phyloP scores from a whole-genome alignment of 2,797 vertebrate species.

The Aratinga solstitialis region DNA sequence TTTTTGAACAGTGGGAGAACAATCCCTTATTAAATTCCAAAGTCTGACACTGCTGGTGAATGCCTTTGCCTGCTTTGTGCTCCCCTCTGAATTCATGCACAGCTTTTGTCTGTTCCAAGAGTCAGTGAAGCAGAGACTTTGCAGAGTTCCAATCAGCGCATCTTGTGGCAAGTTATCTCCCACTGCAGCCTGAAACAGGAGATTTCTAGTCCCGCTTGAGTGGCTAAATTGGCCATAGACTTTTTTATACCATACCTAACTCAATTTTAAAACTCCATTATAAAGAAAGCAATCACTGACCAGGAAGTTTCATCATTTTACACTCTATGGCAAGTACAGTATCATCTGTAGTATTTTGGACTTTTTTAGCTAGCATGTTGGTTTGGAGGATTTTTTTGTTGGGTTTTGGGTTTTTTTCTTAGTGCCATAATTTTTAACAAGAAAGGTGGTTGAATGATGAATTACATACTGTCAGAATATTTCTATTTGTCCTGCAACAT shows the following conservation, averaged over 20 bases:
- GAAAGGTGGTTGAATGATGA: neutral
- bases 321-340: neutral
- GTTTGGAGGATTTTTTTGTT: neutral
- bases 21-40: conserved; percentile 12
- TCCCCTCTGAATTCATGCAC: neutral
- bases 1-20: conserved; percentile 27
- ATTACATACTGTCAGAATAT: neutral
- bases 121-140: conserved; percentile 36
- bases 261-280: neutral
- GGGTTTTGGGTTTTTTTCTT: neutral
- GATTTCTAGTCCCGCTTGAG: conserved; percentile 22
- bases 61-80: neutral
- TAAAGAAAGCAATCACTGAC: neutral
- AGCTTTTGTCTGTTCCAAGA: conserved; percentile 17
- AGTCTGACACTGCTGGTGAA: conserved; percentile 9
- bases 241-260: conserved; percentile 16
- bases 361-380: neutral
- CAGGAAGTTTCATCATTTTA: neutral
- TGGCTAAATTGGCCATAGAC: conserved; percentile 5
- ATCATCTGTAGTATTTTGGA: neutral
- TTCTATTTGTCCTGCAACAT: neutral
- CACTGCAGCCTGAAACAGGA: conserved; percentile 39
- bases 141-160: conserved; percentile 44
- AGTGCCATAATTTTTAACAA: neutral
- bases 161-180: conserved; percentile 43